phyloP scores from a whole-genome alignment of 1,140 invertebrate species.

The Dufourea novaeangliae region DNA sequence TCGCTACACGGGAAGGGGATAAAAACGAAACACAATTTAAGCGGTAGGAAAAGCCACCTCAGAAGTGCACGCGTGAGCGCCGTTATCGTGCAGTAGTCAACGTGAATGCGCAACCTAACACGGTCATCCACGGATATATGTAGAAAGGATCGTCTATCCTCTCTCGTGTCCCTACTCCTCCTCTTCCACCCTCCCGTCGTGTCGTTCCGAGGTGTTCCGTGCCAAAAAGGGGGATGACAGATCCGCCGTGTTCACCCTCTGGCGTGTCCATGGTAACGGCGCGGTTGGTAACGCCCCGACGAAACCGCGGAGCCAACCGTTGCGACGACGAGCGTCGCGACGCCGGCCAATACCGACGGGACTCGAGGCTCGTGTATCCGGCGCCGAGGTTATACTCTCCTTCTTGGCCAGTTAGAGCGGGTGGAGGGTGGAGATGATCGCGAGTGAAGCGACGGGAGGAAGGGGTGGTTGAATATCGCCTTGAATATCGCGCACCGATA shows the following conservation, averaged over 20 bases:
- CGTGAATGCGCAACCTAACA: slow-evolving; percentile 52
- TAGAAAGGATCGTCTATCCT: slow-evolving; percentile 26
- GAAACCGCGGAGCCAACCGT: slow-evolving; percentile 61
- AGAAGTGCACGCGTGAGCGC: slow-evolving; percentile 39
- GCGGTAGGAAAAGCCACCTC: slow-evolving; percentile 29
- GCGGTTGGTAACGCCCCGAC: slow-evolving; percentile 55
- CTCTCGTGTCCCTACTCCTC: neutral
- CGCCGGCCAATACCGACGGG: slow-evolving; percentile 64
- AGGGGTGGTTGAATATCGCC: slow-evolving; percentile 59
- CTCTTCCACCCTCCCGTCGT: neutral
- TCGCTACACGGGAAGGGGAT: neutral
- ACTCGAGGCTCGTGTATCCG: slow-evolving; percentile 38
- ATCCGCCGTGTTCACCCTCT: slow-evolving; percentile 51
- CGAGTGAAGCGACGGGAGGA: too few relatives aligned
- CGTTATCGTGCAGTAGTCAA: slow-evolving; percentile 49
- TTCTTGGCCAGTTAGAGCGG: slow-evolving; percentile 45
- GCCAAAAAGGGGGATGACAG: too few relatives aligned
- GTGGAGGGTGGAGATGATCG: slow-evolving; percentile 60
- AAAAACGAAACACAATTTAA: slow-evolving; percentile 46
- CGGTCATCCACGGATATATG: slow-evolving; percentile 48
- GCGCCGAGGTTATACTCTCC: slow-evolving; percentile 29
- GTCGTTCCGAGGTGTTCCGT: neutral
- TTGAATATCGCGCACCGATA: slow-evolving; percentile 65
- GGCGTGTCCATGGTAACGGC: slow-evolving; percentile 70
- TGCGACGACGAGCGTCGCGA: slow-evolving; percentile 54